Evolutionary conservation across 1,140 invertebrate genomes (phyloP).

Genomic region (Drosophila pseudoananassae): DNA sequence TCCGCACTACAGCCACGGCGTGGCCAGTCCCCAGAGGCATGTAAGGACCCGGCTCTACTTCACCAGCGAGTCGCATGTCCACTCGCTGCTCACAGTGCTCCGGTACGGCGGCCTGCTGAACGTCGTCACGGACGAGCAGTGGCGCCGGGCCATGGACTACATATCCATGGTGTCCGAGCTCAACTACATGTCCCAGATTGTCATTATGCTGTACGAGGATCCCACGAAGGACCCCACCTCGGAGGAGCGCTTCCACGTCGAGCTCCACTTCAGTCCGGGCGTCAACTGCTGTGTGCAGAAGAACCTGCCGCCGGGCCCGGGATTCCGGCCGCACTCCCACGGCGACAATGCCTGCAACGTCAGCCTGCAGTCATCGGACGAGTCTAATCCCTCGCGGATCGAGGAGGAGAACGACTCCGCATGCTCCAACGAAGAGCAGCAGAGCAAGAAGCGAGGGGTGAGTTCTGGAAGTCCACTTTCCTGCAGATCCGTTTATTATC

Average conservation of each 20-base stretch:
- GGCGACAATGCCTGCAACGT: conserved; percentile 86
- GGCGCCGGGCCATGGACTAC: conserved; percentile 99
- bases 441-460: conserved; percentile 50
- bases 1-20: conserved; percentile 98
- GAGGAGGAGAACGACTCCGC: conserved; percentile 88
- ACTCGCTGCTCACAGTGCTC: conserved; percentile 97
- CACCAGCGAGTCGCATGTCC: conserved; percentile 99
- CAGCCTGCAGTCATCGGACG: conserved; percentile 67
- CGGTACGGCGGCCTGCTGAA: conserved; percentile 96
- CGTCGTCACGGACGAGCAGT: conserved; percentile 97
- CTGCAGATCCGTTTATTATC: neutral
- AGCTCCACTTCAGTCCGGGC: conserved; percentile 98
- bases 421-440: conserved; percentile 52
- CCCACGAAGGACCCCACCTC: conserved; percentile 96
- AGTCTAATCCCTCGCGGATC: conserved; percentile 86
- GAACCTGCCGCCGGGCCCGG: conserved; percentile 95
- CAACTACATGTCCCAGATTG: conserved; percentile 99
- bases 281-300: conserved; percentile 98
- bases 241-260: conserved; percentile 97
- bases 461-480: neutral
- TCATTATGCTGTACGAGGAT: conserved; percentile 99
- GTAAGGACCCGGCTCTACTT: conserved; percentile 99
- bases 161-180: conserved; percentile 98
- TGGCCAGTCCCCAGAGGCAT: conserved; percentile 98
- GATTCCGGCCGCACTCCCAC: conserved; percentile 95